Conservation (phyloP, 2,888 invertebrate species). For the Vesta saturnalis region DNA sequence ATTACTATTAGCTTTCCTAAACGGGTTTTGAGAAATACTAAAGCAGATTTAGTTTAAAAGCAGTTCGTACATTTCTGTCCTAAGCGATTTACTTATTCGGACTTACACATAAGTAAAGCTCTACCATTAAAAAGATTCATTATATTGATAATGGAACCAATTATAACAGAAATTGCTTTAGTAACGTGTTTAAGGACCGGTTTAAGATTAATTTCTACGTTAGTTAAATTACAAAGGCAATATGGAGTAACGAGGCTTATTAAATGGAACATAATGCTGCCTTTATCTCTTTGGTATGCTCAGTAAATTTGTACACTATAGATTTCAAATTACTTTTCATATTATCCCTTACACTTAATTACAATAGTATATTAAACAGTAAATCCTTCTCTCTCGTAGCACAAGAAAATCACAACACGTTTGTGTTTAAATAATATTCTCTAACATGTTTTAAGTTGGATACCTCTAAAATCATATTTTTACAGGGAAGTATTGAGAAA, state of each 20-base stretch:
- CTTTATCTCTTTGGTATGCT: constrained; percentile 5
- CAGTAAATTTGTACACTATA: constrained; percentile 4
- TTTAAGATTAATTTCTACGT: constrained; percentile 6
- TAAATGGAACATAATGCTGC: constrained; percentile 11
- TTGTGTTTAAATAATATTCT: too few species aligned
- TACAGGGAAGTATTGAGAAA: not conserved
- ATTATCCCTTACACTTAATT: not conserved
- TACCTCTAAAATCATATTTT: too few species aligned
- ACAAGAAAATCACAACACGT: too few species aligned
- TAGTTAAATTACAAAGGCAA: constrained; percentile 4
- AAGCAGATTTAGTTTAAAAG: too few species aligned
- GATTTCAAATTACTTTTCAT: not conserved
- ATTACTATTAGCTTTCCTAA: too few species aligned
- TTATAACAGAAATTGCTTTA: not conserved
- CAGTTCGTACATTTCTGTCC: too few species aligned
- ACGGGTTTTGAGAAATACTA: too few species aligned
- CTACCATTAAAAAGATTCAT: too few species aligned
- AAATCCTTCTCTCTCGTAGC: too few species aligned
- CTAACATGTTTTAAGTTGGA: too few species aligned
- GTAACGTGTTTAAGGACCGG: not conserved
- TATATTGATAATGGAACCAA: not conserved
- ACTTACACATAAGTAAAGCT: too few species aligned
- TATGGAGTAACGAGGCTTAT: not conserved
- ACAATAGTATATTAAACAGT: not conserved
- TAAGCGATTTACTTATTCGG: too few species aligned